These are phyloP conservation scores for Pteronotus mesoamericanus DNA, from an alignment of 2,797 vertebrate genomes.

Conservation along the genomic window DNA sequence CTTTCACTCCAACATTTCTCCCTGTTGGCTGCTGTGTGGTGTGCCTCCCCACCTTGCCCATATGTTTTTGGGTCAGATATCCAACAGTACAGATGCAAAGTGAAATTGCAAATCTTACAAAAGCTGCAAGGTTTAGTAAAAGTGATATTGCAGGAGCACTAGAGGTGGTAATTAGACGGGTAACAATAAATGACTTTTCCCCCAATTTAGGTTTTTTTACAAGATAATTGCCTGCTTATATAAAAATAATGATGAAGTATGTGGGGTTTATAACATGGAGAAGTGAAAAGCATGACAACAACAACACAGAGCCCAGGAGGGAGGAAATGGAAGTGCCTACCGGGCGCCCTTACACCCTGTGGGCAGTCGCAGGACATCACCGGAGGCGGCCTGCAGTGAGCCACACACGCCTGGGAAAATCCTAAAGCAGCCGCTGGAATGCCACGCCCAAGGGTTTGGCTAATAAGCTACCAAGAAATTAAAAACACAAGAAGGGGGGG, in stretches of 20 bases:
- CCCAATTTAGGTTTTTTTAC: background rate
- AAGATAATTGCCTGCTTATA: background rate
- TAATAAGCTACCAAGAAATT: background rate
- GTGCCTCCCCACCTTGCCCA: background rate
- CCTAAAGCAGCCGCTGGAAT: background rate
- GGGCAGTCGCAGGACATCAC: background rate
- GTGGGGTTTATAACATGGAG: background rate
- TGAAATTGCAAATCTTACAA: background rate
- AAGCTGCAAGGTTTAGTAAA: background rate
- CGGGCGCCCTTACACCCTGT: background rate
- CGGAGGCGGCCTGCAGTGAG: background rate
- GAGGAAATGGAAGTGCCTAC: background rate
- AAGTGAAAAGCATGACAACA: background rate
- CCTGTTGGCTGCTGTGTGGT: background rate
- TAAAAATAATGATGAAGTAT: background rate
- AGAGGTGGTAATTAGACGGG: background rate
- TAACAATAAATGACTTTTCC: background rate
- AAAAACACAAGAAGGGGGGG: background rate
- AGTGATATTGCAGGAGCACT: background rate
- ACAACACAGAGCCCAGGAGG: background rate
- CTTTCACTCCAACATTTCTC: background rate
- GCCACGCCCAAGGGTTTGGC: background rate
- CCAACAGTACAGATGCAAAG: background rate
- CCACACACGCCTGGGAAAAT: background rate
- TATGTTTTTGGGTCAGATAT: background rate